Base-by-base conservation (phyloP, 2,888 invertebrate genomes). In the Drosophila mettleri region DNA sequence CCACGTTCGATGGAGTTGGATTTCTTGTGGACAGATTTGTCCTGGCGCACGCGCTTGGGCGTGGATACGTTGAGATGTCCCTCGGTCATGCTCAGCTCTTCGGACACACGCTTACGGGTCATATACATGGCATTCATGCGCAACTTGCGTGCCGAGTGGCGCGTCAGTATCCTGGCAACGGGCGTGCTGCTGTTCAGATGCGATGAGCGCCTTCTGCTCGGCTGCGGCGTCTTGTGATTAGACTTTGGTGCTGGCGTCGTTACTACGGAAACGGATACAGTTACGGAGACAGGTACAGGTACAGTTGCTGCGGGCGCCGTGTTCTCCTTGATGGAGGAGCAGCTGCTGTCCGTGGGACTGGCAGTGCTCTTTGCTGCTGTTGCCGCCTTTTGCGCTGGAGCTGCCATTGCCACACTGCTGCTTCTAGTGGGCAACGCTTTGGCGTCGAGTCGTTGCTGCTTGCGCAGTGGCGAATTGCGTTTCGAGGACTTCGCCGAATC, bases 91-190 rank as follows among this genome's bases (percentile, higher is more conserved):
- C 80, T 80, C 39, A 80, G 45, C 46, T 91, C 90, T 31, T 85
- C 76, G n/a, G 90, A 90, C 59, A 88, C 45, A 8, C 91, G 84
- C 39, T 90, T 91, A 12, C 91, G 84, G 34, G 90, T 90, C 84
- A 89, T 86, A 39, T 85, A 78, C 69, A 77, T 78, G 49, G 59
- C 52, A 9, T 41, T 82, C 16, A 86, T 77, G 0, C 79, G 70
- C 59, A 82, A 69, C 33, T 71, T 82, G 14, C 84, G 80, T 0
- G 89, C 78, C 1, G 86, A 78, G 51, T 88, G 85, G 6, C 91
- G 79, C 7, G 91, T 91, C 5, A 58, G 53, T n/a, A 86, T 58
- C 5, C 51, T 52, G 8, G 12, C 0, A 3, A 45, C 39, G 0
- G 86, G 64, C 2, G 84, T 69, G 39, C 62, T 68, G 27, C 51